Base-by-base conservation (phyloP, 1,140 invertebrate species). In the Calephelis virginiensis region DNA sequence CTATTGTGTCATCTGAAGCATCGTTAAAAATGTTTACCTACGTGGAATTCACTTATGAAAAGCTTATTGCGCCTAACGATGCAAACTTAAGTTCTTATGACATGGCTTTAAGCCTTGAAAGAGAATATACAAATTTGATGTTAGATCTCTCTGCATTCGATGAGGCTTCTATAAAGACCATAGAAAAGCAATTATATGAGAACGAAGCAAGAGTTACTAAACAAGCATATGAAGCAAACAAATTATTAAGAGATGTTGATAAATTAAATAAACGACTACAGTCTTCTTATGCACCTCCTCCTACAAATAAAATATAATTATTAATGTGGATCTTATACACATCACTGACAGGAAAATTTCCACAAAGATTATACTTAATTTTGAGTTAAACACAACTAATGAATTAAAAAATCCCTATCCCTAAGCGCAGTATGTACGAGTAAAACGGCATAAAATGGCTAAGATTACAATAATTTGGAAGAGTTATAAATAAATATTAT, bases 1-100 rank as follows among this genome's bases (percentile, higher is more conserved):
- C 80, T 69, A 70, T 87, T 17, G 79, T 95, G 3, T 92, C 93
- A 61, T 94, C 94, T 5, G 92, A 93, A 49, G 90, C 91, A 3
- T 90, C 93, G 0, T 75, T 95, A 14, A 89, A 93, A 72, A 81
- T 94, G 66, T 91, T 92, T 65, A 92, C 94, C 40, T 94, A 93
- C 70, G 90, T 95, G 7, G 93, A 95, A 76, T 94, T 94, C 71
- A 89, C 94, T 13, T 95, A 94, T 75, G 93, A 94, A 73, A 90
- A 89, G 50, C 84, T 93, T 13, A 90, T 95, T 11, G 92, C 88
- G 0, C 83, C 91, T 13, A 94, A 91, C 70, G 86, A 93, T 63
- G 92, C 93, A 9, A 91, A 92, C 11, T 76, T 94, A 8, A 92
- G 91, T 64, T 89, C 90, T 49, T 91, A 92, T 62, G 85, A 92